Evolutionary conservation across 2,797 vertebrate genomes (phyloP), one percentile per base, ranked within the genome.

Genomic region (Tamandua tetradactyla): DNA sequence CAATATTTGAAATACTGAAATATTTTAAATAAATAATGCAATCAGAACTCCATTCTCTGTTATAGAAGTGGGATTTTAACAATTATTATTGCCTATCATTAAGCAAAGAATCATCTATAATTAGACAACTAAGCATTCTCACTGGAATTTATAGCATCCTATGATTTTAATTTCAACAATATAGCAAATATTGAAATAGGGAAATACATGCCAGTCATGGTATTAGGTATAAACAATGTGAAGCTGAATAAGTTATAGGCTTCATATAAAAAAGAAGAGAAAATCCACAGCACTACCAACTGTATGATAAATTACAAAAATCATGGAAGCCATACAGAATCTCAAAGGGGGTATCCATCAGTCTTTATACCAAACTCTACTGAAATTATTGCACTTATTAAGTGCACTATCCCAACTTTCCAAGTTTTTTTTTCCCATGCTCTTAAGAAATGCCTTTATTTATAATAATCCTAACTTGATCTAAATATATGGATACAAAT

Each of bases 401-500:
- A 37, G 18, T 78, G 5, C 0, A 86, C n/a, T 47, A 79, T 55
- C 4, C 10, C 9, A 91, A 68, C 1, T 25, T 94, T 57, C 17
- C 35, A 78, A 55, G 4, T 27, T 37, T 75, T 80, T 87, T 69
- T 81, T 32, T 68, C 20, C 55, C 40, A 76, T 37, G 14, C 22
- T 59, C 25, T 40, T 88, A 78, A 55, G 15, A 27, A 85, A 25
- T 83, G 14, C 0, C 14, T 74, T 90, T 74, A 57, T 55, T 87
- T 95, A 89, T 55, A 88, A 61, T 61, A 93, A 84, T 82, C 18
- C 20, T 75, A 90, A 86, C 32, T 7, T 86, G 69, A 88, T 55
- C 5, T 30, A 89, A 82, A 52, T 15, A 83, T 62, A 57, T 25
- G 52, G 6, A 3, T 6, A 69, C 4, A 89, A 75, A 92, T 9